Percentiles rank a stretch among this genome's conserved stretches.
Evolutionary conservation across 2,797 vertebrate genomes (phyloP).

Genomic region (Aplochiton taeniatus): DNA sequence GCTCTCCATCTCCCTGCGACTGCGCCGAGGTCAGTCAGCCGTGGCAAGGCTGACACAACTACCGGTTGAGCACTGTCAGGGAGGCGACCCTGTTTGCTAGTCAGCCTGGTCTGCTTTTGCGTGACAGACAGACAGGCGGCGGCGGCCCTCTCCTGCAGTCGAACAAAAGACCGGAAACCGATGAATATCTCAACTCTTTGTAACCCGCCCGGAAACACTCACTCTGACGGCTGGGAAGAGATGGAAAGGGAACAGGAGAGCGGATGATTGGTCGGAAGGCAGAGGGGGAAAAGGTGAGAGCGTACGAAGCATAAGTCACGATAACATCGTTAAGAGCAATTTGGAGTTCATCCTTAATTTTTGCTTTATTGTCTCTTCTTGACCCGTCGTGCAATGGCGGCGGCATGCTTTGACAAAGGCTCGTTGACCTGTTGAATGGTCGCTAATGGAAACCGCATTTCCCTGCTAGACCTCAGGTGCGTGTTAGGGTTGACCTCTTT

Average conservation of each 20-base stretch:
- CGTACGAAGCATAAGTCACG: slow-evolving; percentile 37
- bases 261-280: slow-evolving; percentile 67
- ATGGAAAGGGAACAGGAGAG: slow-evolving; percentile 51
- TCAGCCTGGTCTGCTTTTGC: slow-evolving; percentile 15
- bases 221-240: slow-evolving; percentile 30
- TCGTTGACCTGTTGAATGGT: slow-evolving; percentile 67
- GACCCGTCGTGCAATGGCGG: too few relatives aligned
- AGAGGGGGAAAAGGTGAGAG: slow-evolving; percentile 45
- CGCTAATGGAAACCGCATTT: slow-evolving; percentile 64
- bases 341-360: slow-evolving; percentile 41
- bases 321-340: slow-evolving; percentile 75
- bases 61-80: slow-evolving; percentile 75
- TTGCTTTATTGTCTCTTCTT: too few relatives aligned
- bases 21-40: slow-evolving; percentile 59
- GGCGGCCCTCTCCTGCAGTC: slow-evolving; percentile 15
- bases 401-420: slow-evolving; percentile 42
- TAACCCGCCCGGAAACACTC: background rate
- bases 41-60: slow-evolving; percentile 72
- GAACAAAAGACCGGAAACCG: slow-evolving; percentile 22
- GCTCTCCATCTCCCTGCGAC: slow-evolving; percentile 46
- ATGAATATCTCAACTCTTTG: slow-evolving; percentile 15
- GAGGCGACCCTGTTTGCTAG: slow-evolving; percentile 56
- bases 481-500: too few relatives aligned
- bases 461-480: too few relatives aligned
- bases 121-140: slow-evolving; percentile 58